A percentile compares a stretch with the other conserved stretches of the same genome.
These are phyloP conservation scores for Percina caprodes DNA, from an alignment of 2,113 vertebrate genomes.

Conservation along the genomic window DNA sequence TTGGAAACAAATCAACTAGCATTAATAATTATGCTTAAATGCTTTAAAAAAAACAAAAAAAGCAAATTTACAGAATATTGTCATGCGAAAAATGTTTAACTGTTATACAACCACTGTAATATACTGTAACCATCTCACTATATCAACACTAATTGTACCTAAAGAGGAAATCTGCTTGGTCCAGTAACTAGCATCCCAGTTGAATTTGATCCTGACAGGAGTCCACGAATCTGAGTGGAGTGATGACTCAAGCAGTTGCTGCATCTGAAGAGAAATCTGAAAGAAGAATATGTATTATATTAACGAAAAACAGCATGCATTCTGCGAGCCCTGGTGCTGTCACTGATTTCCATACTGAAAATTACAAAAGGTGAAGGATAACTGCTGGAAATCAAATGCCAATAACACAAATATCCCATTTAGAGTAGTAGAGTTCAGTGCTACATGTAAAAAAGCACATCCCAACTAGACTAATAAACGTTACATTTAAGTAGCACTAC, in stretches of 20 bases:
- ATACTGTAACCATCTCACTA: not conserved
- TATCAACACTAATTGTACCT: conserved; percentile 77
- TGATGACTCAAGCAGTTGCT: conserved; percentile 90
- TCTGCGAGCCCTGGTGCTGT: not conserved
- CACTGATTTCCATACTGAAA: not conserved
- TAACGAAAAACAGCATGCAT: not conserved
- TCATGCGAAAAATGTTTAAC: not conserved
- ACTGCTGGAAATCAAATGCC: not conserved
- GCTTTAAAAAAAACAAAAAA: not conserved
- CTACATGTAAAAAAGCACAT: not conserved
- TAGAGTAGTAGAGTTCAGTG: not conserved
- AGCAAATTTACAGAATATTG: not conserved
- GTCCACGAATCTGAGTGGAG: conserved; percentile 86
- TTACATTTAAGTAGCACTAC: not conserved
- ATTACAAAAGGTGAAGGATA: not conserved
- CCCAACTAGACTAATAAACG: not conserved
- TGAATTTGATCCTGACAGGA: conserved; percentile 94
- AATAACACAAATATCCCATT: not conserved
- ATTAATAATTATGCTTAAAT: not conserved
- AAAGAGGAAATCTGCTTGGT: conserved; percentile 93
- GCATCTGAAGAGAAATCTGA: conserved; percentile 97
- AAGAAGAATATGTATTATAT: conserved; percentile 21
- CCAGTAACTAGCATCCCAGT: conserved; percentile 99
- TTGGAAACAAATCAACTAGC: not conserved
- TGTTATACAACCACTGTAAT: not conserved